Conservation (phyloP, 2,797 vertebrate species). For the Amphiprion clarkii region DNA sequence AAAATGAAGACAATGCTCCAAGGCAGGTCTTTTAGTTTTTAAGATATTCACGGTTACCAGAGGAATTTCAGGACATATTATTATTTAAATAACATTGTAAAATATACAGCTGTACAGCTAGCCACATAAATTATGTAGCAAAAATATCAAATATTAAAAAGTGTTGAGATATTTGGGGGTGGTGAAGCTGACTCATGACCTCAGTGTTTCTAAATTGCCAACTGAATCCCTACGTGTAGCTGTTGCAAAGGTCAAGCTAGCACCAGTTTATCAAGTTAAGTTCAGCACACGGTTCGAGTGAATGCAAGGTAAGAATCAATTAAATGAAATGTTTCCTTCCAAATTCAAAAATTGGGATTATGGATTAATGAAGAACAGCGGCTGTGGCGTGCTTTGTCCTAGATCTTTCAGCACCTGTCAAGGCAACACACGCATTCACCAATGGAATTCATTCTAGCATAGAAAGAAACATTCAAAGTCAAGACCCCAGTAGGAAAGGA, state of each 20-base stretch:
- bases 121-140: neutral
- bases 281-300: neutral
- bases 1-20: no score
- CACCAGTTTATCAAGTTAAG: neutral
- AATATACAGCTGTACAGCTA: neutral
- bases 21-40: no score
- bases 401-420: neutral
- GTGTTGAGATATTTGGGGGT: no score
- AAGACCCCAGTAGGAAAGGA: neutral
- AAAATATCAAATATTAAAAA: neutral
- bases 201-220: neutral
- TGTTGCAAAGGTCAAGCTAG: neutral
- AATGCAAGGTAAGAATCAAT: neutral
- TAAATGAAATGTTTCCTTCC: neutral
- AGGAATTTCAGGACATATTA: no score
- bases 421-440: neutral
- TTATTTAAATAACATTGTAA: no score
- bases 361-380: neutral
- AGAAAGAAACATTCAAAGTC: slow-evolving; percentile 8
- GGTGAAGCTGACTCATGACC: neutral
- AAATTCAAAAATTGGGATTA: neutral
- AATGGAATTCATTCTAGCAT: slow-evolving; percentile 1
- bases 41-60: no score
- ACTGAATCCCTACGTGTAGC: neutral
- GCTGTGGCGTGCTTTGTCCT: neutral